Conservation (phyloP, 2,888 invertebrate genomes). For the Temnothorax unifasciatus region DNA sequence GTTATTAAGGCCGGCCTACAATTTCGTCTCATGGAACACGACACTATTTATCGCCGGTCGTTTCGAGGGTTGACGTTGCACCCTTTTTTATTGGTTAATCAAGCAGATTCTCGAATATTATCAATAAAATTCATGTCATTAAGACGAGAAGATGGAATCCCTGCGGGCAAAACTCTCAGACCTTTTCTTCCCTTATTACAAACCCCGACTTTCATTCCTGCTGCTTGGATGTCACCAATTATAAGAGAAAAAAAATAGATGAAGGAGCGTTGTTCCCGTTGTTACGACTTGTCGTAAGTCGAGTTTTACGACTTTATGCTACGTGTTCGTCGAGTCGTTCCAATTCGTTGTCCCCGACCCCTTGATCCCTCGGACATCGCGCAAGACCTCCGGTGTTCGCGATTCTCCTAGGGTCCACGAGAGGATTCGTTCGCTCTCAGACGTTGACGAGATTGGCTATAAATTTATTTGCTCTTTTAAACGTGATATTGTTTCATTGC, state of each 20-base stretch:
- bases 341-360: constrained; percentile 67
- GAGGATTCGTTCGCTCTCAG: constrained; percentile 68
- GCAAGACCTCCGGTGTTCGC: constrained; percentile 31
- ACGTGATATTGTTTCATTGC: constrained; percentile 83
- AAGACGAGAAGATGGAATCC: constrained; percentile 54
- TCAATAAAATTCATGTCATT: constrained; percentile 81
- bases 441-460: constrained; percentile 84
- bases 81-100: constrained; percentile 79
- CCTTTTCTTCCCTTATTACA: constrained; percentile 70
- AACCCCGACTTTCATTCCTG: constrained; percentile 73
- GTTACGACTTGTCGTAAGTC: constrained; percentile 83
- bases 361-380: constrained; percentile 63
- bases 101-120: constrained; percentile 76
- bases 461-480: constrained; percentile 83
- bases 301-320: constrained; percentile 84
- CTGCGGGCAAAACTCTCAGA: constrained; percentile 42
- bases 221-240: constrained; percentile 71
- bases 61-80: constrained; percentile 65
- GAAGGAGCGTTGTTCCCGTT: constrained; percentile 71
- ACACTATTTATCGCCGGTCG: constrained; percentile 68
- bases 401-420: constrained; percentile 63
- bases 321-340: constrained; percentile 79
- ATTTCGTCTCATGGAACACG: constrained; percentile 58
- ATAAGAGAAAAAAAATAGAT: constrained; percentile 66
- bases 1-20: constrained; percentile 76